Conservation (phyloP, 37 sponge, comb jelly and placozoan genomes). For the Bolinopsis microptera region DNA sequence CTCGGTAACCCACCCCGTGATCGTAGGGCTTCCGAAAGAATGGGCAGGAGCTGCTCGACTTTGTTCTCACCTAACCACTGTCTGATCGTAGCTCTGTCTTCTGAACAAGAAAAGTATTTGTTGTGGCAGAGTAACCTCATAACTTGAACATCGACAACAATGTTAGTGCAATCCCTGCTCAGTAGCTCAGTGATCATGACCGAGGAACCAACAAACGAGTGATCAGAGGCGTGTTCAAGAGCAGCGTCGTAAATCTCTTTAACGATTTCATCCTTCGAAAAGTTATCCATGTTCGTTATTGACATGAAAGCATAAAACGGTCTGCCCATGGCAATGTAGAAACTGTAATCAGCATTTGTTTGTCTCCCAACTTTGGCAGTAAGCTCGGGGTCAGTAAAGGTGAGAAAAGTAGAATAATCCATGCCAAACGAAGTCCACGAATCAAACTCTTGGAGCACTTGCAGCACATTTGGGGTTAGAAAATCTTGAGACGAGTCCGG, state of each 20-base stretch:
- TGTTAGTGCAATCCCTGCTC: conserved; percentile 11
- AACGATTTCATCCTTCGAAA: not conserved
- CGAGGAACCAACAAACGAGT: conserved; percentile 12
- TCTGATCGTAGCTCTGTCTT: not conserved
- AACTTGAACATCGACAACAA: conserved; percentile 48
- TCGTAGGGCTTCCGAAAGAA: conserved; percentile 7
- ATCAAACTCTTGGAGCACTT: conserved; percentile 18
- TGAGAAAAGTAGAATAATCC: not conserved
- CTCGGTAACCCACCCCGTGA: conserved; percentile 34
- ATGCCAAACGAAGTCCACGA: conserved; percentile 8
- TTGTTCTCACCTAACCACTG: not conserved
- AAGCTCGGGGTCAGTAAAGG: conserved; percentile 18
- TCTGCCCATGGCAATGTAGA: conserved; percentile 50
- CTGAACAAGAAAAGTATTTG: not conserved
- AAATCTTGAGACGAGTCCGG: conserved; percentile 23
- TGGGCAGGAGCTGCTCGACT: conserved; percentile 5
- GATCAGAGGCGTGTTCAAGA: not conserved
- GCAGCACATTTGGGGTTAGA: not conserved
- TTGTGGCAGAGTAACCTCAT: conserved; percentile 20
- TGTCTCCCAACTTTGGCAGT: not conserved
- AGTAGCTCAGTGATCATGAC: conserved; percentile 7
- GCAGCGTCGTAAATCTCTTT: not conserved
- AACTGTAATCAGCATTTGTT: conserved; percentile 42
- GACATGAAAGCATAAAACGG: conserved; percentile 53
- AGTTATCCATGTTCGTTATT: not conserved